Conservation (phyloP, 1,140 invertebrate genomes). For the Trichoplusia ni region DNA sequence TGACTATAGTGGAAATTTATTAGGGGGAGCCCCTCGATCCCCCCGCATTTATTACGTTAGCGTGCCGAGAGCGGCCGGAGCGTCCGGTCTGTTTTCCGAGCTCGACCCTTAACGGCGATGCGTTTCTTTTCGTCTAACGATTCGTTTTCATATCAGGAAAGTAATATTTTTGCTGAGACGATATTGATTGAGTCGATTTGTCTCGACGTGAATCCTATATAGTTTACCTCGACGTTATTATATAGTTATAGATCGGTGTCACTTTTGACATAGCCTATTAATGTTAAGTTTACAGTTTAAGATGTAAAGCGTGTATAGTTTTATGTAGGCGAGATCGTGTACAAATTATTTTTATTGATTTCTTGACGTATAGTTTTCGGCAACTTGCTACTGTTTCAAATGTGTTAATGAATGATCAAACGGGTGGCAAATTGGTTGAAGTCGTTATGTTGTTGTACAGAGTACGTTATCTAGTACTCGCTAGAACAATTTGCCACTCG, state of each 20-base stretch:
- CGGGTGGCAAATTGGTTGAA: conserved; percentile 50
- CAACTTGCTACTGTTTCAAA: conserved; percentile 29
- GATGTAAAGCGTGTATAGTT: conserved; percentile 73
- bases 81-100: background rate
- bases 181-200: conserved; percentile 50
- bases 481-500: conserved; percentile 39
- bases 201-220: conserved; percentile 71
- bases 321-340: conserved; percentile 64
- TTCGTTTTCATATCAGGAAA: conserved; percentile 61
- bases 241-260: conserved; percentile 71
- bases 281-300: conserved; percentile 74
- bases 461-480: conserved; percentile 47
- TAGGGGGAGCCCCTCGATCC: conserved; percentile 3
- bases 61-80: background rate
- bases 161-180: conserved; percentile 58
- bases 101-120: background rate
- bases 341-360: conserved; percentile 71
- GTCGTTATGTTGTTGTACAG: conserved; percentile 49
- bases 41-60: conserved; percentile 49
- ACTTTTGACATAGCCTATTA: conserved; percentile 79
- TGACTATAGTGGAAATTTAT: background rate
- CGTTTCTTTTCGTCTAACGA: conserved; percentile 38
- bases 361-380: conserved; percentile 47
- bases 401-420: conserved; percentile 12
- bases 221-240: conserved; percentile 74